Percentiles rank a stretch among this genome's conserved stretches.
Conservation (phyloP, 2,888 invertebrate genomes). For the Melipona beecheii region DNA sequence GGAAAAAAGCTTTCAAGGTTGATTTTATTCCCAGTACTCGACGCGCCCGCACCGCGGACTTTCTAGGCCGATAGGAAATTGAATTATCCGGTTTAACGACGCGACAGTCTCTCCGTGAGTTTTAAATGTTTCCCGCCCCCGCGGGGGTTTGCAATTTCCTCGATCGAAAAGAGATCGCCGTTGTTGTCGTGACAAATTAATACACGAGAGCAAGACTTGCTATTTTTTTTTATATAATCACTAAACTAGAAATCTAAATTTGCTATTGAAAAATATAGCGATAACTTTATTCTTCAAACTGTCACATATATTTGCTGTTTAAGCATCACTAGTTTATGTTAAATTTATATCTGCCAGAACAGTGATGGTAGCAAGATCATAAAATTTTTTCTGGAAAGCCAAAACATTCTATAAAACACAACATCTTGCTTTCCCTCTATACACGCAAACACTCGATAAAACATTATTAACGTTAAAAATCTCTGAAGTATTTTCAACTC, state of each 20-base stretch:
- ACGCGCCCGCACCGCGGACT: constrained; percentile 15
- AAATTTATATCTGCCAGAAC: no score
- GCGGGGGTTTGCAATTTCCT: neutral
- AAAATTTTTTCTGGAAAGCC: no score
- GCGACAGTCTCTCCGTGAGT: constrained; percentile 41
- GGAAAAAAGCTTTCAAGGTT: constrained; percentile 22
- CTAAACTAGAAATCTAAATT: neutral
- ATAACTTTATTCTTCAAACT: neutral
- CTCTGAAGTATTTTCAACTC: no score
- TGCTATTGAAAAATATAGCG: neutral
- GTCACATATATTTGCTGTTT: neutral
- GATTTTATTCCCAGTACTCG: constrained; percentile 47
- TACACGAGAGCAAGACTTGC: neutral
- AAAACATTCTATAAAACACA: no score
- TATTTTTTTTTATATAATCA: accelerated
- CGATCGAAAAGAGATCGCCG: constrained; percentile 5
- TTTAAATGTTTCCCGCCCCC: constrained; percentile 41
- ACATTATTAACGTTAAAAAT: no score
- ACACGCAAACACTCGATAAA: no score
- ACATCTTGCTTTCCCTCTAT: no score
- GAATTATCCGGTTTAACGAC: constrained; percentile 62
- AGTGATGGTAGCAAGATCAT: no score
- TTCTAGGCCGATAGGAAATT: constrained; percentile 41
- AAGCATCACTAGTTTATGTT: neutral
- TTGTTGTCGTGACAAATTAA: neutral